phyloP scores from a whole-genome alignment of 2,888 invertebrate species.

The Polylopha cassiicola region DNA sequence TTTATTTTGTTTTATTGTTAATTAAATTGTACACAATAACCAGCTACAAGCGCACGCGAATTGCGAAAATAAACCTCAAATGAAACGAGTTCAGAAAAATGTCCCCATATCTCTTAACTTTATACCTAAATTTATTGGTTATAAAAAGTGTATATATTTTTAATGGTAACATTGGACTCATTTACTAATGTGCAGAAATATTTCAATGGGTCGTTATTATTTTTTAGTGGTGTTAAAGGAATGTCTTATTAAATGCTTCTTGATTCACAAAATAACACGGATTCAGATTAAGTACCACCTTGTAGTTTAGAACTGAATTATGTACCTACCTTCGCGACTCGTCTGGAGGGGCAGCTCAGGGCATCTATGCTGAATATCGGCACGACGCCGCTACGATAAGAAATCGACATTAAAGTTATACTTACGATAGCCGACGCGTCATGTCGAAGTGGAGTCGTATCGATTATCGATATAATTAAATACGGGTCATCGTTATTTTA shows the following conservation, averaged over 20 bases:
- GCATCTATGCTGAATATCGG: too few species aligned
- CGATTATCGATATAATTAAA: too few species aligned
- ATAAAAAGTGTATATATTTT: constrained; percentile 60
- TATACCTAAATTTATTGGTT: constrained; percentile 61
- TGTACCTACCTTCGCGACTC: too few species aligned
- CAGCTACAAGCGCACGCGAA: constrained; percentile 43
- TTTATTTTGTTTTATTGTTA: constrained; percentile 48
- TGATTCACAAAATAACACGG: too few species aligned
- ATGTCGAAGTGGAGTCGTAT: too few species aligned
- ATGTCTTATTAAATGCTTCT: constrained; percentile 30
- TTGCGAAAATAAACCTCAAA: constrained; percentile 51
- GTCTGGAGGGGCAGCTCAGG: too few species aligned
- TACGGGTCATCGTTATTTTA: too few species aligned
- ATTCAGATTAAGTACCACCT: too few species aligned
- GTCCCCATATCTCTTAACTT: constrained; percentile 56
- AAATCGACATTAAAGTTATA: too few species aligned
- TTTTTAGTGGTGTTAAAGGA: constrained; percentile 27
- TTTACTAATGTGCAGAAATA: constrained; percentile 42
- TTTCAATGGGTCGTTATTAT: constrained; percentile 18
- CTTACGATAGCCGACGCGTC: too few species aligned
- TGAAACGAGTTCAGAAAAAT: constrained; percentile 52
- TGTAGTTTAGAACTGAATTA: too few species aligned
- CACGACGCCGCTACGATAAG: too few species aligned
- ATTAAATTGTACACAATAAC: constrained; percentile 52
- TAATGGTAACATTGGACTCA: constrained; percentile 54